A percentile compares a stretch with the other conserved stretches of the same genome.
phyloP scores from a whole-genome alignment of 2,797 vertebrate species.

The Erethizon dorsatum region DNA sequence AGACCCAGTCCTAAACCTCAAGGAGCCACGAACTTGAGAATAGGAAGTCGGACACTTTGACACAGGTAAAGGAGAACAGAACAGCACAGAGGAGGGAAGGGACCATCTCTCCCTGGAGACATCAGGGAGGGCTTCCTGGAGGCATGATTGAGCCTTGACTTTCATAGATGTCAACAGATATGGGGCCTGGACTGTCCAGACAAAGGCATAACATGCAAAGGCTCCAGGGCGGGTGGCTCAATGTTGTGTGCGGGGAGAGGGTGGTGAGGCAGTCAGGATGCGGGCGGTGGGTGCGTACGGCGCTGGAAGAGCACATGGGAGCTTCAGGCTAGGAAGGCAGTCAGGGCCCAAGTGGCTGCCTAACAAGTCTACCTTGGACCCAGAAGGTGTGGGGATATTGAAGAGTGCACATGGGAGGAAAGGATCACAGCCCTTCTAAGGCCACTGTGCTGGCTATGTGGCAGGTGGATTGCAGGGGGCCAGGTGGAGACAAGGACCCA shows the following conservation, averaged over 20 bases:
- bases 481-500: not conserved
- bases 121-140: not conserved
- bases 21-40: not conserved
- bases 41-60: not conserved
- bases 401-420: not conserved
- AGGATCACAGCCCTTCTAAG: not conserved
- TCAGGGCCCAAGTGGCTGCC: not conserved
- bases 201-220: constrained; percentile 11
- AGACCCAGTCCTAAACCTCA: not conserved
- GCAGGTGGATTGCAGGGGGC: not conserved
- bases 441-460: too few relatives aligned
- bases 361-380: not conserved
- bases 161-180: not conserved
- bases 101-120: not conserved
- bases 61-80: not conserved
- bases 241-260: not conserved
- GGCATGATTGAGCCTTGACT: not conserved
- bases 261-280: not conserved
- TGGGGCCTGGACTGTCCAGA: not conserved
- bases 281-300: not conserved
- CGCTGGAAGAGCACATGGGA: not conserved
- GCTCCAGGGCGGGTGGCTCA: not conserved
- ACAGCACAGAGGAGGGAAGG: not conserved
- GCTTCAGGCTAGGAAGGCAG: not conserved
- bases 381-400: not conserved